Conservation (phyloP, 2,797 vertebrate genomes). For the Arctocebus calabarensis region DNA sequence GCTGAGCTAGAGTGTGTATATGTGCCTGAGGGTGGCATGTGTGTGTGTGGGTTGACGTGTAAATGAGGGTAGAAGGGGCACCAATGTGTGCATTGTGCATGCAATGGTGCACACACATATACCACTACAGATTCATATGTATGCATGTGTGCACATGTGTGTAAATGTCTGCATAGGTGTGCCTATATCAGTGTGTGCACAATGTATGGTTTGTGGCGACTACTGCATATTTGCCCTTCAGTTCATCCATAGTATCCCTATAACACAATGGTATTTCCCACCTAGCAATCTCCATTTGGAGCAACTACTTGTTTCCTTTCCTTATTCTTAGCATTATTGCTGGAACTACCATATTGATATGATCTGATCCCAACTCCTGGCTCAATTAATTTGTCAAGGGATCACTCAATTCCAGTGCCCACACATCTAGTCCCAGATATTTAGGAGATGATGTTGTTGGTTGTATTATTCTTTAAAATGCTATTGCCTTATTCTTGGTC, state of each 20-base stretch:
- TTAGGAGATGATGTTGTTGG: background rate
- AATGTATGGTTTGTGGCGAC: background rate
- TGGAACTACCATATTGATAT: background rate
- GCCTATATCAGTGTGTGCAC: background rate
- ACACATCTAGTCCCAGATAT: background rate
- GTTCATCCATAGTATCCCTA: background rate
- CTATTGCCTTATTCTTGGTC: background rate
- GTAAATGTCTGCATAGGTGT: background rate
- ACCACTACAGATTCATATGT: background rate
- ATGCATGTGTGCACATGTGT: background rate
- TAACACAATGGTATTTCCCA: background rate
- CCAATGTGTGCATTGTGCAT: background rate
- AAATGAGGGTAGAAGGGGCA: slow-evolving; percentile 67
- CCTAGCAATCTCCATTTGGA: background rate
- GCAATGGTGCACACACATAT: background rate
- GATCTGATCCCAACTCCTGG: background rate
- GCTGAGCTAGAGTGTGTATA: slow-evolving; percentile 69
- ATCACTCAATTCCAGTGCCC: background rate
- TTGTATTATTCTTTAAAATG: background rate
- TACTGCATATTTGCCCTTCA: background rate
- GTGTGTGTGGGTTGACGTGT: slow-evolving; percentile 59
- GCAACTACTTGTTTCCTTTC: background rate
- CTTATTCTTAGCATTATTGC: background rate
- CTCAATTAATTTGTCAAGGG: background rate
- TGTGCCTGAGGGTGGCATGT: slow-evolving; percentile 75